Base-by-base conservation (phyloP, 1,140 invertebrate species). In the Drosophila orosa region DNA sequence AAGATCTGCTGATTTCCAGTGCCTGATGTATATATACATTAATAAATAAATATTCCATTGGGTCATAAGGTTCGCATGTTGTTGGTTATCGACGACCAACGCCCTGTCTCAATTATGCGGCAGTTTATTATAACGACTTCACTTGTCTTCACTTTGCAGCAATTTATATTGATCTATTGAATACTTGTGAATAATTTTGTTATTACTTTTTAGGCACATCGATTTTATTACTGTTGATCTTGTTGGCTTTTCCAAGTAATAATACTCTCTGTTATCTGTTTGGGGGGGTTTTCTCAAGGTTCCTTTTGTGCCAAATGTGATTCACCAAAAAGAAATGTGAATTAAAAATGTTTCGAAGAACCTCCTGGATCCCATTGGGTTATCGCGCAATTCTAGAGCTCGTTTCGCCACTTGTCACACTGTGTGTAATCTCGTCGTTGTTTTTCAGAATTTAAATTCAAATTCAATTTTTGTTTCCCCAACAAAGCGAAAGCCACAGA, bases 11-110 rank as follows among this genome's bases (percentile, higher is more conserved):
- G 65, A 42, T 42, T 65, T 52, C 22, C 45, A 68, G 15, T 42
- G 65, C 33, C 60, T 44, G 65, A 22, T 22, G 13, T 33, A 19
- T 17, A 45, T 59, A 24, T 40, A 40, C 39, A 31, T 40, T 66
- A 66, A 67, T 60, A 67, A 68, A 68, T 68, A 68, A 54, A 68
- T 29, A 68, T 66, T 66, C 65, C 65, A 68, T 68, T 29, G 5
- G 65, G 65, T 68, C 65, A 68, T 50, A 66, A 50, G 62, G 61
- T 47, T 68, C 47, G 22, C 65, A 68, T 68, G 61, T 31, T 27
- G 27, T 54, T 68, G 65, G 65, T 66, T 66, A 66, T 68, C 65
- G 47, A 48, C 45, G 61, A 31, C 65, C 65, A 67, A 67, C 65
- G 65, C 65, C 65, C 65, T 25, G 61, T 12, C 61, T 68, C 61